Base-by-base conservation (phyloP, 2,888 invertebrate genomes). In the Euplexia lucipara region DNA sequence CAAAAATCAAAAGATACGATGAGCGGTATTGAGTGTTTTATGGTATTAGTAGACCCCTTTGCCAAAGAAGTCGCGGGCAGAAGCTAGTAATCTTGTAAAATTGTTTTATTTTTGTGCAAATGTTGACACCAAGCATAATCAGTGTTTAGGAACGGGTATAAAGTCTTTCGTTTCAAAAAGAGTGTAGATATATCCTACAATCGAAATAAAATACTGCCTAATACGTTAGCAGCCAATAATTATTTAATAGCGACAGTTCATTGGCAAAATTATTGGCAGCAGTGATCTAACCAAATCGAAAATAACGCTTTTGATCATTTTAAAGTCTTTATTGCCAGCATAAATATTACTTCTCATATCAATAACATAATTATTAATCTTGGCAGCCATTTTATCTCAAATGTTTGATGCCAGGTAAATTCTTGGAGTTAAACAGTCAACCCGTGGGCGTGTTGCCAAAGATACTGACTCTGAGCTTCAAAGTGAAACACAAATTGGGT, bases 401-500 rank as follows among this genome's bases (percentile, higher is more conserved):
- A 57, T 72, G n/a, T 60, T 45, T 60, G 52, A 57, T 57, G 73
- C 45, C 52, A 74, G 74, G 73, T 73, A 72, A 78, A 72, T 60
- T 78, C 44, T 60, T 26, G 35, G 52, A 64, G 30, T 34, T 53
- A 39, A 37, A 44, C 45, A 65, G 48, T 57, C 78, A 57, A 57
- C 53, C 7, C 2, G 42, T 65, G 48, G 74, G 74, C 78, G 14
- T 26, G n/a, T 49, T 64, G 73, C 73, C 73, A 74, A 65, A 18
- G 32, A 61, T 30, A 58, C 37, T 8, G 16, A 35, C 26, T 30
- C 16, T 12, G 41, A 47, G 58, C 37, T 32, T 48, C 47, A 48
- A 44, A 41, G 26, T 41, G 14, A 57, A 57, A 41, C 59, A 65
- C 47, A 57, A 65, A 78, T 72, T 60, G 49, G 56, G 56, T 35